A percentile compares a stretch with the other conserved stretches of the same genome.
Evolutionary conservation across 2,888 invertebrate genomes (phyloP).

Genomic region (Tipula helvola): DNA sequence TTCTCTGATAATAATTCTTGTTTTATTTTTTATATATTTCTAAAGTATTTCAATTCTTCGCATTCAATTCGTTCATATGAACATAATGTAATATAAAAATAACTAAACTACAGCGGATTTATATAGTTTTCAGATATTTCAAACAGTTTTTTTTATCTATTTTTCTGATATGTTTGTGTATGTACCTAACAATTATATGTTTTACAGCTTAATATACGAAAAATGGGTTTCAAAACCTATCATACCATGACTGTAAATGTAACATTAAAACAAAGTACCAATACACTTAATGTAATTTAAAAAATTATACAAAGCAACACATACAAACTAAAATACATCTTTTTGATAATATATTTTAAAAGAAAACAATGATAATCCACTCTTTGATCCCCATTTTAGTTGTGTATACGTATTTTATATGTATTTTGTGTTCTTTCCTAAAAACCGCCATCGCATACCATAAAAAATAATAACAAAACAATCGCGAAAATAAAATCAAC

Average conservation of each 20-base stretch:
- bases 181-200: neutral
- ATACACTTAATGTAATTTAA: neutral
- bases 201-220: neutral
- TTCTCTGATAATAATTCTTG: conserved; percentile 12
- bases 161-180: neutral
- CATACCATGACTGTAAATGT: neutral
- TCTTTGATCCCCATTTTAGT: neutral
- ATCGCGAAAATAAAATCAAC: neutral
- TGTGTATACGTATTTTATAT: neutral
- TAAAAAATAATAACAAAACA: neutral
- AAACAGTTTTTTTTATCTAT: neutral
- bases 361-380: conserved; percentile 1
- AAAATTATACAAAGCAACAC: neutral
- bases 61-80: neutral
- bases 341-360: neutral
- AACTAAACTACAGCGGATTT: neutral
- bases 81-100: neutral
- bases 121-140: neutral
- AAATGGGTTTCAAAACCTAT: neutral
- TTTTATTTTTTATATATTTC: neutral
- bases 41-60: conserved; percentile 5
- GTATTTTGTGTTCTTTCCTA: neutral
- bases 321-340: neutral
- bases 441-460: neutral
- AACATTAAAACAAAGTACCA: neutral